Base-by-base conservation (phyloP, 2,797 vertebrate species). In the Knipowitschia caucasica region DNA sequence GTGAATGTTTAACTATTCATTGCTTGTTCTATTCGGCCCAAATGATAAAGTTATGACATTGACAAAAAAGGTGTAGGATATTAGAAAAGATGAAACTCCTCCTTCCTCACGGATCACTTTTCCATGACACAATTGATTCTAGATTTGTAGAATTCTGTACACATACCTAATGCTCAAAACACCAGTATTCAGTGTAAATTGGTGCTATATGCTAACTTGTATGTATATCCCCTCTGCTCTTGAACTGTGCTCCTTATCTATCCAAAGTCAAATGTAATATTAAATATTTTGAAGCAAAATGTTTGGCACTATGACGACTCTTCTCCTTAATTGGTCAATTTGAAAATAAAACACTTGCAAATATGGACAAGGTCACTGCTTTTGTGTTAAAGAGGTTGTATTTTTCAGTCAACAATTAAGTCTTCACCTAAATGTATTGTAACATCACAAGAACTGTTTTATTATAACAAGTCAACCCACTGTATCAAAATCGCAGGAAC, bases 201-300 rank as follows among this genome's bases (percentile, higher is more conserved):
- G 84, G 87, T 86, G 87, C 87, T 89, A 86, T 89, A 86, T 81
- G 85, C 87, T 86, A 83, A 82, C 83, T 69, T 83, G 80, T 87
- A 87, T 82, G 50, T 51, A 33, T 84, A 82, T 85, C 61, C 69
- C 65, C 64, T 65, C 39, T 80, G 81, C 82, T 83, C 80, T 84
- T 77, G 55, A 82, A 79, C 77, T 88, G 83, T 87, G 79, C 71
- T 82, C 85, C 81, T 82, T 81, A 84, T 82, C 73, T 83, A 77
- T 83, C 86, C 71, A 82, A 84, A 80, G 83, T 86, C 68, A 80
- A 81, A 84, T 83, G 80, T 84, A 75, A 78, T 82, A 73, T 74
- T 81, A 70, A 68, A 86, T 80, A 84, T 81, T 87, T 87, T 89
- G 62, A 80, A 78, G 77, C 76, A 80, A 86, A 68, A 82, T 49